These are phyloP conservation scores for Saguinus midas DNA, from an alignment of 2,113 vertebrate species.

Conservation along the genomic window DNA sequence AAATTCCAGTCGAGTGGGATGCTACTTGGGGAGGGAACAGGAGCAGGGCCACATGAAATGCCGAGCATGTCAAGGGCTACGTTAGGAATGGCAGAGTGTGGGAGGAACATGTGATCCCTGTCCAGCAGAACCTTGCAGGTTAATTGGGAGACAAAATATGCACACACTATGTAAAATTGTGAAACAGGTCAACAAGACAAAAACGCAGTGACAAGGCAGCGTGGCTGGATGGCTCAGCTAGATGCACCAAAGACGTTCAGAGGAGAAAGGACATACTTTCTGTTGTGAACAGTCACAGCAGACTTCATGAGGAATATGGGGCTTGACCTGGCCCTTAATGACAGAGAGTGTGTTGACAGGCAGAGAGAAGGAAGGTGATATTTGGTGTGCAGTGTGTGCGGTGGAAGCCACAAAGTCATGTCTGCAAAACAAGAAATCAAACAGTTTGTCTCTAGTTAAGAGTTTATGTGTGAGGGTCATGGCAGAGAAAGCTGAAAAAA, in stretches of 20 bases:
- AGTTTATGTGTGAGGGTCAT: background rate
- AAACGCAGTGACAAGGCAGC: background rate
- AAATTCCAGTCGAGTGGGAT: no score
- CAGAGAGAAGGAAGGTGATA: no score
- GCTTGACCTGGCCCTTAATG: background rate
- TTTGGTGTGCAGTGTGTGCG: background rate
- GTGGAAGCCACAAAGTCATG: background rate
- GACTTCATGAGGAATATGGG: background rate
- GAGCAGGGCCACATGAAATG: background rate
- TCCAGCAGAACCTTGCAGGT: background rate
- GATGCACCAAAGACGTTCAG: background rate
- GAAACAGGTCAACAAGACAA: background rate
- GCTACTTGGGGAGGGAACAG: background rate
- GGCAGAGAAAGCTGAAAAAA: background rate
- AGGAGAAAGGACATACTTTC: background rate
- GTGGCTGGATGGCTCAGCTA: background rate
- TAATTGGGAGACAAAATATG: background rate
- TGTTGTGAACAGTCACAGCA: background rate
- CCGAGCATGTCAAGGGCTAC: background rate
- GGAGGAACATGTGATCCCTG: background rate
- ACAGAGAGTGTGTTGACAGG: background rate
- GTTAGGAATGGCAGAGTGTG: rapidly evolving
- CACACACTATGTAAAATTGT: rapidly evolving
- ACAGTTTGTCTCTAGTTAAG: background rate
- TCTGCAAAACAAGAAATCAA: background rate